These are phyloP conservation scores for Ginglymostoma cirratum DNA, from an alignment of 2,113 vertebrate genomes.

Conservation along the genomic window DNA sequence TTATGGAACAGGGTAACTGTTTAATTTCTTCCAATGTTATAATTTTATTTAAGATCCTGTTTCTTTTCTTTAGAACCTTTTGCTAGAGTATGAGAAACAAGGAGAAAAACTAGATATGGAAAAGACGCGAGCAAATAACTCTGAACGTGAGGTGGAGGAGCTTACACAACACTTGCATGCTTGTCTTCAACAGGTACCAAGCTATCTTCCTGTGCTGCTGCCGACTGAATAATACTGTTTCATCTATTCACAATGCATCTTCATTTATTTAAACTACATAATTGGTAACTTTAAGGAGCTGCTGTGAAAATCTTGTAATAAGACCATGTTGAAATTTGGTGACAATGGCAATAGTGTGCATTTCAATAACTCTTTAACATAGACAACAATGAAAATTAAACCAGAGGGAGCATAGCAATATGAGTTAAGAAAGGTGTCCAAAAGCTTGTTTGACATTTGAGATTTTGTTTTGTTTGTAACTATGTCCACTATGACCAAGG, in stretches of 20 bases:
- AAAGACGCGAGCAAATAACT: constrained; percentile 62
- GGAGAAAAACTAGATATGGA: constrained; percentile 83
- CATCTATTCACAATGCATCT: not conserved
- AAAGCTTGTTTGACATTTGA: not conserved
- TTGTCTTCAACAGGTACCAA: constrained; percentile 69
- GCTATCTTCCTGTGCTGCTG: not conserved
- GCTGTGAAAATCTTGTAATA: not conserved
- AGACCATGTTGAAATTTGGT: too few species aligned
- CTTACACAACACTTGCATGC: constrained; percentile 71
- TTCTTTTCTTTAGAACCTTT: constrained; percentile 70
- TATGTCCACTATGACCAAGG: not conserved
- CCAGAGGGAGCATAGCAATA: not conserved
- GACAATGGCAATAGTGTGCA: not conserved
- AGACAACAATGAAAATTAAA: not conserved
- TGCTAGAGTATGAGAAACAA: constrained; percentile 84
- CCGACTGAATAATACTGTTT: not conserved
- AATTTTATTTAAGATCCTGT: not conserved
- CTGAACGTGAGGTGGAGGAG: constrained; percentile 74
- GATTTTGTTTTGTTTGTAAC: not conserved
- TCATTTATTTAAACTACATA: not conserved
- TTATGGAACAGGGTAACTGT: not conserved
- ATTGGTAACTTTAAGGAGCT: not conserved
- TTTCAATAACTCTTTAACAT: not conserved
- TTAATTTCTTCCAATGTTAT: not conserved
- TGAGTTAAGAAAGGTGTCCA: not conserved